Conservation (phyloP, 2,113 vertebrate genomes). For the Melanotaenia duboulayi region DNA sequence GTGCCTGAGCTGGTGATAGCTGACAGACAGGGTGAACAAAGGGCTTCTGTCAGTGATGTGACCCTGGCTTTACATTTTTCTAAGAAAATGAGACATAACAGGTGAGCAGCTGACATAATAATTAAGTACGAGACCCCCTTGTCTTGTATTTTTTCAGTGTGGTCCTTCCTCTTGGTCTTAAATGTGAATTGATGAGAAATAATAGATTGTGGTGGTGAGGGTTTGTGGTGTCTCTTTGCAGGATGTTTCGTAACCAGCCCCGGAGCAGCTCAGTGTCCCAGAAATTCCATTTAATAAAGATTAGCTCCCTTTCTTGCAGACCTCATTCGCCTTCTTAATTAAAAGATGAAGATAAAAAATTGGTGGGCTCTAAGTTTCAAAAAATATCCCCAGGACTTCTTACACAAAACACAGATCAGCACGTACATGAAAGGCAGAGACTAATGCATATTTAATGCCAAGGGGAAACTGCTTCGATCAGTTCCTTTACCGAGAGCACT, state of each 20-base stretch:
- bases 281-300: slow-evolving; percentile 86
- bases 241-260: slow-evolving; percentile 72
- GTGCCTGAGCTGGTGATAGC: slow-evolving; percentile 23
- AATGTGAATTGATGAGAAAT: slow-evolving; percentile 76
- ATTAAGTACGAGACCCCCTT: slow-evolving; percentile 22
- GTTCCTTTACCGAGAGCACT: slow-evolving; percentile 59
- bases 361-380: slow-evolving; percentile 64
- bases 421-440: slow-evolving; percentile 77
- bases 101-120: slow-evolving; percentile 58
- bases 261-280: slow-evolving; percentile 73
- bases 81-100: slow-evolving; percentile 45
- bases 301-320: slow-evolving; percentile 77
- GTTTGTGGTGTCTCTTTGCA: slow-evolving; percentile 46
- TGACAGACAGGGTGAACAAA: slow-evolving; percentile 47
- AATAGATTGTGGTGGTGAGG: slow-evolving; percentile 51
- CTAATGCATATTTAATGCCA: slow-evolving; percentile 80
- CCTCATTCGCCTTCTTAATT: slow-evolving; percentile 81
- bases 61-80: slow-evolving; percentile 40
- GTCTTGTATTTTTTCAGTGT: slow-evolving; percentile 39
- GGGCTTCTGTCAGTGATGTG: slow-evolving; percentile 35
- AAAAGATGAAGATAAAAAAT: slow-evolving; percentile 80
- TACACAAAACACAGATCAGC: slow-evolving; percentile 65
- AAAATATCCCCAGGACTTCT: slow-evolving; percentile 78
- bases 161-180: slow-evolving; percentile 46
- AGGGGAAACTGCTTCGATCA: slow-evolving; percentile 75